A percentile compares a stretch with the other conserved stretches of the same genome.
phyloP scores from a whole-genome alignment of 35 echinoderm and acorn worm genomes.

The Ophioderma brevispina region DNA sequence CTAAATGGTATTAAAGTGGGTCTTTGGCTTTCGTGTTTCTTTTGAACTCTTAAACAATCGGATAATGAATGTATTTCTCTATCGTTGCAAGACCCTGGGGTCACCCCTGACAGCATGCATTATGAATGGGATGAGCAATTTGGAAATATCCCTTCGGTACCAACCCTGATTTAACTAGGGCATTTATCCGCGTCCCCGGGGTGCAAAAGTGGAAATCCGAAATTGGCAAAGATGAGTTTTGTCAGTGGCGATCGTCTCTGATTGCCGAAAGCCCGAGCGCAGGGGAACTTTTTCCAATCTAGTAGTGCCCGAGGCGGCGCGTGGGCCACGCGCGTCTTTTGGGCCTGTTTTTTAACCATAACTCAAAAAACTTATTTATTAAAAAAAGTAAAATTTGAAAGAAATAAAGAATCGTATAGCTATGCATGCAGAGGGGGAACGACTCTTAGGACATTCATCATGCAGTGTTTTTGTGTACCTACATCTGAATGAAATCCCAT shows the following conservation, averaged over 20 bases:
- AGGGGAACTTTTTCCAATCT: slow-evolving; percentile 8
- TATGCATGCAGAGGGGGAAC: too few relatives aligned
- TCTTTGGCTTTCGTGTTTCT: too few relatives aligned
- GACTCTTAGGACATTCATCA: too few relatives aligned
- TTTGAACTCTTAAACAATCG: too few relatives aligned
- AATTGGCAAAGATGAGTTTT: neutral
- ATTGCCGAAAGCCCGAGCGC: neutral
- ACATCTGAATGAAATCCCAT: too few relatives aligned
- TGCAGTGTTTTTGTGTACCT: too few relatives aligned
- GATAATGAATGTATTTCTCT: too few relatives aligned
- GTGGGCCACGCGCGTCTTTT: slow-evolving; percentile 7
- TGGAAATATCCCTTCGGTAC: neutral
- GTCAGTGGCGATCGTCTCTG: neutral
- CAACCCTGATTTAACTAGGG: neutral
- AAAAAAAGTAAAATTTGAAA: neutral
- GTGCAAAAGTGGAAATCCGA: neutral
- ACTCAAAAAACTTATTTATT: neutral
- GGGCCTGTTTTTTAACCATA: neutral
- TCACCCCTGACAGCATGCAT: neutral
- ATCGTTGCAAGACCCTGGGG: neutral
- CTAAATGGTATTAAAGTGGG: too few relatives aligned
- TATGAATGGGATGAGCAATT: slow-evolving; percentile 4
- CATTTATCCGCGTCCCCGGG: neutral
- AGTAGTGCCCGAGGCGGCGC: neutral
- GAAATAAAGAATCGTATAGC: neutral